Evolutionary conservation across 2,113 vertebrate species (phyloP).

Genomic region (Monarcha castaneiventris): DNA sequence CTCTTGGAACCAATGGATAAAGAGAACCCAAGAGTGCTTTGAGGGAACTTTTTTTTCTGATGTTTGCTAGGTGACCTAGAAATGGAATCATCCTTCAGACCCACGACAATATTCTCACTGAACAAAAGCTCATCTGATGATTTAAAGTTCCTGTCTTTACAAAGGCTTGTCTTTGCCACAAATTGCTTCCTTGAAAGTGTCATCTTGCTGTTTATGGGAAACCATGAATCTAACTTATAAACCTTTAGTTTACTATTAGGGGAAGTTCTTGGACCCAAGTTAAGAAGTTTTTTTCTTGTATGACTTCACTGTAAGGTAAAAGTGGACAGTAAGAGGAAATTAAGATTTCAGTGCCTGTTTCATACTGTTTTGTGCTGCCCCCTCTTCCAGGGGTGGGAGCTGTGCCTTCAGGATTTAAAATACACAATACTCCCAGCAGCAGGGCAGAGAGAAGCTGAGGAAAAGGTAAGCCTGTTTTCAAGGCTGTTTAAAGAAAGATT

Average conservation of each 20-base stretch:
- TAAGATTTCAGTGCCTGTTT: background rate
- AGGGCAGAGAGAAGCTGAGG: background rate
- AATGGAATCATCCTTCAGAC: background rate
- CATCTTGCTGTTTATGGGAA: background rate
- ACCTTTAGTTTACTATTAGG: accelerated
- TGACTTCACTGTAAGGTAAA: background rate
- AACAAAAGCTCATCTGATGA: background rate
- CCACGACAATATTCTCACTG: background rate
- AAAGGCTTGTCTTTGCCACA: background rate
- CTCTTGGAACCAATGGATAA: background rate
- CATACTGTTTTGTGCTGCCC: accelerated
- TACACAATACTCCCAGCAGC: accelerated
- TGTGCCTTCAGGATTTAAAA: background rate
- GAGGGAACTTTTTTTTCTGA: background rate
- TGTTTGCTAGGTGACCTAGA: background rate
- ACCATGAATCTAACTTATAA: background rate
- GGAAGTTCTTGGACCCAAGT: background rate
- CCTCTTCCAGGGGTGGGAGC: background rate
- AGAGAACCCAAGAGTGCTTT: background rate
- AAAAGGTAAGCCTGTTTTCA: background rate
- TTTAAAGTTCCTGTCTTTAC: background rate
- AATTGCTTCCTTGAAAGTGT: background rate
- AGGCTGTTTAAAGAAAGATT: background rate
- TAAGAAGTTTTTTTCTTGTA: background rate
- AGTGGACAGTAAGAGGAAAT: background rate